Base-by-base conservation (phyloP, 1,140 invertebrate species). In the Sitodiplosis mosellana region DNA sequence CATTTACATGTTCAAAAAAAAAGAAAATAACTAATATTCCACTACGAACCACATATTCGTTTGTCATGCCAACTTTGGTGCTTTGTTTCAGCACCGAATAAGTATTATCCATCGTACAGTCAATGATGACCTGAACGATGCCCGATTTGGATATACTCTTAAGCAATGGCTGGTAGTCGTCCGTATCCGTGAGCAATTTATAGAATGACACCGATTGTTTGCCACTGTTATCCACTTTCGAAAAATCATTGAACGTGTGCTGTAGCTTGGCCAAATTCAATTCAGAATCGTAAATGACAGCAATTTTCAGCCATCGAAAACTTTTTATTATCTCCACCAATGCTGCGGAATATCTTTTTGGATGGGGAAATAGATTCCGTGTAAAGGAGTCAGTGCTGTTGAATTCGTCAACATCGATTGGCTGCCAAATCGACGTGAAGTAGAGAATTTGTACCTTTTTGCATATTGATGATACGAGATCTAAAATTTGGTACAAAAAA, bases 261-360 rank as follows among this genome's bases (percentile, higher is more conserved):
- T 27, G 27, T 5, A 27, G 10, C 10, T 27, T 27, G 3, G 3
- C 27, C 27, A 27, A 27, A 27, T 10, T 27, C 10, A 81, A 77
- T 38, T 85, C 76, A 45, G 80, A 75, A 58, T 92, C 83, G 56
- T 91, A 92, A 20, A 92, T 66, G 12, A 87, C 73, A 1, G 81
- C 81, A 55, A 85, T 91, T 48, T 68, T 74, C 47, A 74, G 74
- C 87, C 87, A 92, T 44, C 77, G 71, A 63, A 80, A 78, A 54
- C 78, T 72, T 41, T 74, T 69, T 6, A 88, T 72, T 41, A 89
- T 67, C 51, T 82, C 81, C 3, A 76, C 71, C 51, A 80, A 78
- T 11, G 80, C 83, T 64, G 79, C 69, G 15, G 81, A 77, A 21
- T 87, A 66, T 2, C 73, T 59, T 4, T 73, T 65, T n/a, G 81